A percentile compares a stretch with the other conserved stretches of the same genome.
Evolutionary conservation across 53 echinoderm and acorn worm species (phyloP).

Genomic region (Henricia sp.): DNA sequence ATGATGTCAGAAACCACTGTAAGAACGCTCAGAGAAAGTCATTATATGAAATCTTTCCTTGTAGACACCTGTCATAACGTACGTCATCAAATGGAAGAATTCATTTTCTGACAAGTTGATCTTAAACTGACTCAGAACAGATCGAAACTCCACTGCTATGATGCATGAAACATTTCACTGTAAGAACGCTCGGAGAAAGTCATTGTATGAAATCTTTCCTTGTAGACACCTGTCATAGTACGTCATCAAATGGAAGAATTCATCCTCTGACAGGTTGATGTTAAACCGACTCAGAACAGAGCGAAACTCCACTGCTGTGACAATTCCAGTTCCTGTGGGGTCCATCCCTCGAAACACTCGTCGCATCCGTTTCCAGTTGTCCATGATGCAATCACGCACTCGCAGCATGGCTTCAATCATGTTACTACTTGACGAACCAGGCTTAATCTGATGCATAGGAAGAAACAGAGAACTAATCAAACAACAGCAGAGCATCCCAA

Average conservation of each 20-base stretch:
- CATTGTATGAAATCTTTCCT: conserved; percentile 93
- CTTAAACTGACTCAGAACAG: too few relatives aligned
- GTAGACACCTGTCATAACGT: too few relatives aligned
- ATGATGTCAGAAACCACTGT: conserved; percentile 83
- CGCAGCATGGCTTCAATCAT: conserved; percentile 94
- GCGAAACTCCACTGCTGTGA: conserved; percentile 83
- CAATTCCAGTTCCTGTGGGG: conserved; percentile 75
- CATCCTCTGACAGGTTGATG: conserved; percentile 94
- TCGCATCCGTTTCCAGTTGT: conserved; percentile 95
- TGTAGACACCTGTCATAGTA: conserved; percentile 90
- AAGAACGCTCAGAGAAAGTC: conserved; percentile 95
- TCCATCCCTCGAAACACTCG: conserved; percentile 82
- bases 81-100: too few relatives aligned
- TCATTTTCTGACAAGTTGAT: too few relatives aligned
- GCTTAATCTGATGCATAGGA: conserved; percentile 62
- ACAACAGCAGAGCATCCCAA: background rate
- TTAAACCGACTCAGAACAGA: conserved; percentile 89
- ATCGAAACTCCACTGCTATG: too few relatives aligned
- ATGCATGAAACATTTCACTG: too few relatives aligned
- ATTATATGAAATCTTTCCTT: conserved; percentile 92
- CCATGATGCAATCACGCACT: conserved; percentile 74
- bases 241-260: conserved; percentile 96
- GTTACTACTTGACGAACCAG: conserved; percentile 70
- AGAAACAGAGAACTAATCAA: background rate
- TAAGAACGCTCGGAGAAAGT: conserved; percentile 92